A percentile compares a stretch with the other conserved stretches of the same genome.
These are phyloP conservation scores for Megalurothrips usitatus DNA, from an alignment of 2,888 invertebrate species.

Conservation along the genomic window DNA sequence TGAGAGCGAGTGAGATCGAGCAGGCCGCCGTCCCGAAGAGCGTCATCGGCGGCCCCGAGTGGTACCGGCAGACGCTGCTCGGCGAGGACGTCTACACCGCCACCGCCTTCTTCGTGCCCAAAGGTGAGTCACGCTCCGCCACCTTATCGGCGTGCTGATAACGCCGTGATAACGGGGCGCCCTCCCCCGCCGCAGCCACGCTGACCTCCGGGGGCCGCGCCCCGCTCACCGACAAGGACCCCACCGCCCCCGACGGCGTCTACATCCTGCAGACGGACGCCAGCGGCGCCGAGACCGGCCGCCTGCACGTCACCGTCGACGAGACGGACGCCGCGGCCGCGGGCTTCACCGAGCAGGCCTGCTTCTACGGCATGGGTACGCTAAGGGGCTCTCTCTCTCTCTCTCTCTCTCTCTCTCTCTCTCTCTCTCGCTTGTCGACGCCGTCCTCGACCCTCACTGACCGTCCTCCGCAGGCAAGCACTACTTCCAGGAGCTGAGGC, in stretches of 20 bases:
- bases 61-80: background rate
- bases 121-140: background rate
- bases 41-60: background rate
- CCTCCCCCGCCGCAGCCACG: background rate
- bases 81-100: background rate
- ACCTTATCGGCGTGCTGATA: too few relatives aligned
- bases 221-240: background rate
- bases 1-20: background rate
- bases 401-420: too few relatives aligned
- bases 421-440: background rate
- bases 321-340: background rate
- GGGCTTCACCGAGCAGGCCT: conserved; percentile 22
- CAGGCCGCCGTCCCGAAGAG: background rate
- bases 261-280: background rate
- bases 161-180: too few relatives aligned
- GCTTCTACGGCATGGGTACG: conserved; percentile 28
- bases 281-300: background rate
- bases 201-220: background rate
- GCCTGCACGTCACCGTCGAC: background rate
- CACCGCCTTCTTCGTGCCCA: background rate
- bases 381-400: too few relatives aligned
- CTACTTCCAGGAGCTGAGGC: conserved; percentile 29
- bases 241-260: background rate
- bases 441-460: too few relatives aligned
- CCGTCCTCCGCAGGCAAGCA: conserved; percentile 28